A percentile compares a stretch with the other conserved stretches of the same genome.
These are phyloP conservation scores for Nomada lathburiana DNA, from an alignment of 2,888 invertebrate genomes.

Conservation along the genomic window DNA sequence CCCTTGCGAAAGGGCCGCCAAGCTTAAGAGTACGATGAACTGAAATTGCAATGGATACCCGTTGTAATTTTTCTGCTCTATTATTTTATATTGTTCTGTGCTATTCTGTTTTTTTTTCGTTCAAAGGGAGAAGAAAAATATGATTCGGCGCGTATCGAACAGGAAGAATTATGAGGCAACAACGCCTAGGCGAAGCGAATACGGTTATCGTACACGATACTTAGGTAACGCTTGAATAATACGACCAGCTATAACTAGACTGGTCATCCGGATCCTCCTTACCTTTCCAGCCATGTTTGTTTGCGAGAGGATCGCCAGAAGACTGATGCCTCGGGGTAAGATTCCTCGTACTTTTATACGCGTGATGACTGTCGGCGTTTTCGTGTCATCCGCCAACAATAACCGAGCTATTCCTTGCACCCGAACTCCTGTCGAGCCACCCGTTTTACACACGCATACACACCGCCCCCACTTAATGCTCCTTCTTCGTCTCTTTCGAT, in stretches of 20 bases:
- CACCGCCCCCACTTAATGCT: constrained; percentile 66
- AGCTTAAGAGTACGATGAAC: constrained; percentile 81
- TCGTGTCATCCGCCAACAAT: constrained; percentile 71
- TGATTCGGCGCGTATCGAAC: background rate
- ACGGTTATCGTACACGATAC: no score
- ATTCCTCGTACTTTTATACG: constrained; percentile 78
- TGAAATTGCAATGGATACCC: constrained; percentile 46
- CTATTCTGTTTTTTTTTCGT: no score
- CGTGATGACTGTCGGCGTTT: constrained; percentile 56
- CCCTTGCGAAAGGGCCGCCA: constrained; percentile 84
- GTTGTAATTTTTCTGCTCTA: background rate
- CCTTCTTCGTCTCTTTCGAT: constrained; percentile 41
- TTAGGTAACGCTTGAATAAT: no score
- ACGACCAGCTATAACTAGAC: background rate
- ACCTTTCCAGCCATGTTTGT: constrained; percentile 79
- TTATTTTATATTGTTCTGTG: background rate
- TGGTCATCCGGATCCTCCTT: constrained; percentile 35
- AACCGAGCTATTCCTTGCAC: constrained; percentile 68
- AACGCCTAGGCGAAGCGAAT: background rate
- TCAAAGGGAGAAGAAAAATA: background rate
- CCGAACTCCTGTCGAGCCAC: constrained; percentile 61
- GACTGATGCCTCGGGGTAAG: constrained; percentile 79
- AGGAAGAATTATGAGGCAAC: background rate
- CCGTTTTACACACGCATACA: constrained; percentile 60
- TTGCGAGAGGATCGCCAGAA: constrained; percentile 74